Evolutionary conservation across 2,797 vertebrate genomes (phyloP).

Genomic region (Helicolenus hilgendorfi): DNA sequence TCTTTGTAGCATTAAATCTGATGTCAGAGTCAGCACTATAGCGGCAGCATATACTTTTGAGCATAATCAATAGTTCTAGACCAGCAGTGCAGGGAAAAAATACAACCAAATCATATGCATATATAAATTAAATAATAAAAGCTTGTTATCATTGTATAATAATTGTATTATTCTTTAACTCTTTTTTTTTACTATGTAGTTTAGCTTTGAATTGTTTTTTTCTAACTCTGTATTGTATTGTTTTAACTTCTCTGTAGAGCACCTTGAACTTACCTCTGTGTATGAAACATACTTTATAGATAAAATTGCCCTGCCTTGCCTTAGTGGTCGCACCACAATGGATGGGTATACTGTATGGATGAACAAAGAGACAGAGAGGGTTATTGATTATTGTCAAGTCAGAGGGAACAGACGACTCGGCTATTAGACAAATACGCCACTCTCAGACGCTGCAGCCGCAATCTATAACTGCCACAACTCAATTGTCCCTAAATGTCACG

Average conservation of each 20-base stretch:
- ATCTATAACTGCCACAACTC: constrained; percentile 79
- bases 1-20: neutral
- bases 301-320: neutral
- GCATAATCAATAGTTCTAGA: neutral
- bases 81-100: neutral
- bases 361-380: constrained; percentile 36
- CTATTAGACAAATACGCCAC: constrained; percentile 57
- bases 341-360: neutral
- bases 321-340: neutral
- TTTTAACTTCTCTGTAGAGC: neutral
- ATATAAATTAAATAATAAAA: neutral
- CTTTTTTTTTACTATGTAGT: neutral
- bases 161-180: neutral
- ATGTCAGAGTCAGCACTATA: neutral
- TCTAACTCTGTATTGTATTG: neutral
- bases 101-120: neutral
- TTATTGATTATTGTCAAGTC: constrained; percentile 62
- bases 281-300: neutral
- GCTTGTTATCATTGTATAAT: neutral
- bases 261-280: neutral
- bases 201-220: neutral
- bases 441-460: constrained; percentile 55
- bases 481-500: constrained; percentile 88
- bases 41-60: neutral
- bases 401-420: constrained; percentile 39